Conservation (phyloP, 2,888 invertebrate species). For the Pseudococcus longispinus region DNA sequence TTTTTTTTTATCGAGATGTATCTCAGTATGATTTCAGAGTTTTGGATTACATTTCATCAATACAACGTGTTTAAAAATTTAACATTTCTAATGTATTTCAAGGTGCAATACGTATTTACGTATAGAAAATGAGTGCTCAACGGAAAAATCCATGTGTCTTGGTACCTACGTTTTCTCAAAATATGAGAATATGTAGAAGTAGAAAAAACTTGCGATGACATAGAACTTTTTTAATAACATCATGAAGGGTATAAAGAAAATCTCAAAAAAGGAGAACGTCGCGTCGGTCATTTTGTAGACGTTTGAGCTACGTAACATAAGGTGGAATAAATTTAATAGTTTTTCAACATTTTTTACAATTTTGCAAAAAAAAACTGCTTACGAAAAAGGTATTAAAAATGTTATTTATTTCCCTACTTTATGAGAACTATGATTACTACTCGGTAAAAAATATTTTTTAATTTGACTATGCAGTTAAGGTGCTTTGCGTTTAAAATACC, state of each 20-base stretch:
- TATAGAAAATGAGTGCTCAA: neutral
- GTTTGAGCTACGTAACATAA: neutral
- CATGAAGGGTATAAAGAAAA: neutral
- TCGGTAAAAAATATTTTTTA: neutral
- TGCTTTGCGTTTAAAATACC: neutral
- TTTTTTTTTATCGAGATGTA: no score
- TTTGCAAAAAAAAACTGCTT: neutral
- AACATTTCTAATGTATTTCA: no score
- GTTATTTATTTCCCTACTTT: neutral
- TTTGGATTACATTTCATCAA: no score
- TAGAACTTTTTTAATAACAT: conserved; percentile 28
- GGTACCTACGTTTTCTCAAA: neutral
- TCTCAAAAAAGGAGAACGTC: neutral
- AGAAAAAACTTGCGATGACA: neutral
- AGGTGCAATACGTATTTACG: neutral
- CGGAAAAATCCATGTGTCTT: neutral
- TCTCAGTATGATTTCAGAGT: no score
- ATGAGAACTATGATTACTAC: neutral
- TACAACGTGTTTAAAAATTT: no score
- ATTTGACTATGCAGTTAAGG: neutral
- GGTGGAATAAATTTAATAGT: neutral
- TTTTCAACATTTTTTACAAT: neutral
- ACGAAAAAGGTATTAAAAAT: neutral
- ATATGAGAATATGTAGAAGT: neutral
- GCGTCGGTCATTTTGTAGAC: neutral